Percentiles rank a stretch among this genome's conserved stretches.
These are phyloP conservation scores for Fratercula arctica DNA, from an alignment of 2,797 vertebrate genomes.

Conservation along the genomic window DNA sequence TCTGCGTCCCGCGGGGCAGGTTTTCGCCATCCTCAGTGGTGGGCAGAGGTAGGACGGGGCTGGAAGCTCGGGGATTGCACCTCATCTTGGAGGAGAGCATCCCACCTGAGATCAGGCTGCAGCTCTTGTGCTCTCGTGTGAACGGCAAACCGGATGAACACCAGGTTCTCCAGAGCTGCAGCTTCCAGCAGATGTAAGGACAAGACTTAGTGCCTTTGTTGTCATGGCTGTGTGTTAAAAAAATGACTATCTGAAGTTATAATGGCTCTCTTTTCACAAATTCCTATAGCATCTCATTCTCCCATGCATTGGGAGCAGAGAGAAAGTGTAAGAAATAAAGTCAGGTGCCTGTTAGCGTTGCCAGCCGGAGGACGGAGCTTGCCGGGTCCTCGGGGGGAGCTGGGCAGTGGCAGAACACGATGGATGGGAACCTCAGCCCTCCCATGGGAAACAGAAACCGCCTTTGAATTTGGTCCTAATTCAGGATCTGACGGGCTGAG, in stretches of 20 bases:
- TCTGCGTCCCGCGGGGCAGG: neutral
- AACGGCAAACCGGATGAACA: neutral
- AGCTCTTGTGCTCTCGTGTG: neutral
- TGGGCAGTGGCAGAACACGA: neutral
- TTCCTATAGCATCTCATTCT: neutral
- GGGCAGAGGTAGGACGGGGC: neutral
- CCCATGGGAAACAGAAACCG: neutral
- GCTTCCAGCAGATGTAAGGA: neutral
- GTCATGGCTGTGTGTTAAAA: neutral
- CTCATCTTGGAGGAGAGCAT: too few species aligned
- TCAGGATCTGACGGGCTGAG: neutral
- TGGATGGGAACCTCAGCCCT: neutral
- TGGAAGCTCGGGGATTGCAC: neutral
- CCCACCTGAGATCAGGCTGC: neutral
- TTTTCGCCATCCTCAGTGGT: fast-evolving
- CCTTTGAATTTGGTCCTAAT: neutral
- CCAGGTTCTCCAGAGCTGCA: neutral
- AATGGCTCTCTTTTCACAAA: neutral
- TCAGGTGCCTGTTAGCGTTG: too few species aligned
- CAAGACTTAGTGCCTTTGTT: neutral
- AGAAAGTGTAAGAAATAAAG: neutral
- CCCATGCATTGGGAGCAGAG: neutral
- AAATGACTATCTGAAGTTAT: fast-evolving
- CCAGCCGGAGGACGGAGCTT: neutral
- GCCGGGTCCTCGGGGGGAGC: neutral